Evolutionary conservation across 2,113 vertebrate genomes (phyloP), one percentile per base, ranked within the genome.

Genomic region (Melozone crissalis): DNA sequence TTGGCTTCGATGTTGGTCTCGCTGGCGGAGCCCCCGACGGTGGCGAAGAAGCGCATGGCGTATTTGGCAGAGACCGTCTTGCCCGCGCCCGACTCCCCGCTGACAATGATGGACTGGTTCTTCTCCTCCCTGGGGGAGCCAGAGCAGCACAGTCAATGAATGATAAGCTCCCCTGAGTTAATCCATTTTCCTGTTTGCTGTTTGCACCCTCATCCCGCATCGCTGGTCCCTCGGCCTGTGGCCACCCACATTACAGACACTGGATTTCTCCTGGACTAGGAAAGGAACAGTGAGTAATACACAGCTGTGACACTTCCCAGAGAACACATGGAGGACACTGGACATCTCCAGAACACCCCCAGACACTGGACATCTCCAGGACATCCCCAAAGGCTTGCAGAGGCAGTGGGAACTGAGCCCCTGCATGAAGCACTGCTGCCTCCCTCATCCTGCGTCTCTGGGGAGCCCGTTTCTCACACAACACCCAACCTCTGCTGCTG

Each of bases 51-150:
- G 13, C 98, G 98, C 99, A 99, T 99, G 95, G 98, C 98, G 0
- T 99, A 99, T 69, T 99, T 99, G 54, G 99, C 99, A 10, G 99
- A 99, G 28, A 99, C 99, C 0, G 99, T 99, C 96, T 99, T 99
- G 8, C 99, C 99, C 0, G 99, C 99, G 47, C 99, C 99, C 0
- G 99, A 99, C 81, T 99, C 99, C 13, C 99, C 99, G 0, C 99
- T 99, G 16, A 99, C 99, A 0, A 99, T 99, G 96, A 99, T 99
- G 71, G 99, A 99, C 96, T 99, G 99, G 96, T 99, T 99, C 98
- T 98, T 99, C 97, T 99, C 99, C 26, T 99, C 99, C 95, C 99
- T 99, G 96, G 24, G 95, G 35, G 67, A 1, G 5, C 31, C n/a
- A 86, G 10, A 93, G 26, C 55, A 94, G 15, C 84, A 93, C 63